Evolutionary conservation across 2,113 vertebrate genomes (phyloP).

Genomic region (Rutilus rutilus): DNA sequence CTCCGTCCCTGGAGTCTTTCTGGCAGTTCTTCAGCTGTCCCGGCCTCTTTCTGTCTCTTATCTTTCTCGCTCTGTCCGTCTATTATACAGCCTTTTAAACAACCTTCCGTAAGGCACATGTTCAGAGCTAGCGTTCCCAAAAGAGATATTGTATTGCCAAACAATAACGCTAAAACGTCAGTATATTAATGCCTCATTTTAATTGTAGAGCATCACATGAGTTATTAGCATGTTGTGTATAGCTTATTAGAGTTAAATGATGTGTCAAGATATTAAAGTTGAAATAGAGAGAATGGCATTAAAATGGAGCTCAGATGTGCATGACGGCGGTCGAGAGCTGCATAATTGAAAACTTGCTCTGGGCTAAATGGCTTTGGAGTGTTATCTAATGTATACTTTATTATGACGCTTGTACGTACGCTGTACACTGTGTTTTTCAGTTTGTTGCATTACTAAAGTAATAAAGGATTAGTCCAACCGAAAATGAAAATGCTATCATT

Average conservation of each 20-base stretch:
- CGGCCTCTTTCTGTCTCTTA: constrained; percentile 27
- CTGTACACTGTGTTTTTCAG: neutral
- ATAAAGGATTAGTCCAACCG: neutral
- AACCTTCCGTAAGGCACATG: neutral
- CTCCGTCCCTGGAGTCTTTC: constrained; percentile 19
- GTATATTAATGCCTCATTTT: neutral
- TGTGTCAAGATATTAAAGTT: constrained; percentile 17
- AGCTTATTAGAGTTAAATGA: constrained; percentile 1
- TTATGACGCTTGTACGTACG: neutral
- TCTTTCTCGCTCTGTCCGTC: neutral
- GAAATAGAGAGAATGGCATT: constrained; percentile 30
- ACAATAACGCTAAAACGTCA: neutral
- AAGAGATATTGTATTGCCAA: neutral
- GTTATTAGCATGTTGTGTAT: neutral
- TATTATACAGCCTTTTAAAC: constrained; percentile 32
- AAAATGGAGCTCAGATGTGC: constrained; percentile 33
- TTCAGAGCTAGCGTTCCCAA: neutral
- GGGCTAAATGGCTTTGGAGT: neutral
- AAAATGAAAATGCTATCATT: neutral
- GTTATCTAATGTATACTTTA: constrained; percentile 34
- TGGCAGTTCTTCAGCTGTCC: constrained; percentile 30
- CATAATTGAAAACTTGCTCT: constrained; percentile 22
- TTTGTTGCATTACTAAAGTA: constrained; percentile 2
- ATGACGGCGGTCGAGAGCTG: neutral
- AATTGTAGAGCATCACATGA: neutral